Base-by-base conservation (phyloP, 2,113 vertebrate genomes). In the Cranoglanis bouderius region DNA sequence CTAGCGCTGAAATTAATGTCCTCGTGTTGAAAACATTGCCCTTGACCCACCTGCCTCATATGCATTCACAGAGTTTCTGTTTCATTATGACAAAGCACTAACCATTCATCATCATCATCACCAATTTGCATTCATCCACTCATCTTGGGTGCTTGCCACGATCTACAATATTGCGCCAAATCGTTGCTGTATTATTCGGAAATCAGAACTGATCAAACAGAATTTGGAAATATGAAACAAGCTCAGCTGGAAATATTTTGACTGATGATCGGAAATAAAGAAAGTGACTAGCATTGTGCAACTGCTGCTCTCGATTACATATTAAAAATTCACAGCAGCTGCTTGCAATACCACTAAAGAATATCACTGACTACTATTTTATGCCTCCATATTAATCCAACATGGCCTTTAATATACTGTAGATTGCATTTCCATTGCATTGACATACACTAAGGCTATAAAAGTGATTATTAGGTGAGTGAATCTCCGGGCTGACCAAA, bases 81-180 rank as follows among this genome's bases (percentile, higher is more conserved):
- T 53, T 38, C 0, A 6, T 65, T 81, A 24, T 26, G 75, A 81
- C 43, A 67, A 65, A 81, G n/a, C 12, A 16, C 16, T 40, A 61
- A 40, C 13, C 70, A n/a, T 85, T 85, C 53, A 77, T 86, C 85
- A 86, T 75, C 81, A 59, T 82, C 81, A 26, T 40, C 57, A 38
- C 29, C 55, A 12, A 51, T 87, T 78, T 61, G 24, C 24, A 1
- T 63, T 80, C 16, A 59, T 74, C 14, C 67, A 6, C 70, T 59
- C 8, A 12, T 32, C 14, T 57, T 86, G 72, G 51, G 38, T 7
- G 12, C 38, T 21, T 46, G 35, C 72, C 16, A 32, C 29, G 21
- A 86, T 55, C 40, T 46, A 49, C 74, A 78, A 78, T 35, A n/a
- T 29, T 57, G 14, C 19, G 18, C 14, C 32, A 74, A 53, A 72